These are phyloP conservation scores for Drosophila arawakana DNA, from an alignment of 1,140 invertebrate genomes.

Conservation along the genomic window DNA sequence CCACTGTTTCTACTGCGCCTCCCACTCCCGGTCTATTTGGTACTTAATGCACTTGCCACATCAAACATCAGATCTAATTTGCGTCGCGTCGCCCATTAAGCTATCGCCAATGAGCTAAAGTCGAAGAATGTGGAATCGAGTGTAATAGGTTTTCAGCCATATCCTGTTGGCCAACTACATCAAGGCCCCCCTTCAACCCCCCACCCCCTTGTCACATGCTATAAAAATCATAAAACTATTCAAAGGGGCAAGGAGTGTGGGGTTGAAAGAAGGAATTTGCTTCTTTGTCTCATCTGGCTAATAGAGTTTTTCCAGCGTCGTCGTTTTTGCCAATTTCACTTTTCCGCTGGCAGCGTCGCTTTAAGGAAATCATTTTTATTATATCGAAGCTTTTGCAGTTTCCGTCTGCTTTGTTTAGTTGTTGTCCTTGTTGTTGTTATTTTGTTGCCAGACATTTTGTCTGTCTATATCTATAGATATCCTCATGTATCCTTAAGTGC, in stretches of 20 bases:
- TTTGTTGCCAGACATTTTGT: constrained; percentile 55
- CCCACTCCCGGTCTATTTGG: constrained; percentile 6
- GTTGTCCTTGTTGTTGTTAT: constrained; percentile 28
- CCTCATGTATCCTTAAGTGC: constrained; percentile 70
- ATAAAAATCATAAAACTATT: constrained; percentile 82
- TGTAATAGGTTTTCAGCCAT: neutral
- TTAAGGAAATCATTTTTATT: constrained; percentile 81
- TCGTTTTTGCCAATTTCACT: constrained; percentile 66
- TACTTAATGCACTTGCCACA: constrained; percentile 27
- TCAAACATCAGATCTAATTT: constrained; percentile 63
- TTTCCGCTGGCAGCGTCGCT: constrained; percentile 49
- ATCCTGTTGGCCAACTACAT: constrained; percentile 41
- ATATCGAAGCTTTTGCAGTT: constrained; percentile 80
- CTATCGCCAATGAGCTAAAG: constrained; percentile 58
- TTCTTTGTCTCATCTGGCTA: constrained; percentile 72
- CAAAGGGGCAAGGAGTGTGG: constrained; percentile 19
- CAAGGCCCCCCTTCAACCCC: neutral
- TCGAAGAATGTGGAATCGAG: constrained; percentile 25
- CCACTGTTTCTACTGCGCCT: neutral
- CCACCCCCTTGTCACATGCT: constrained; percentile 69
- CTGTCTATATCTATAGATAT: constrained; percentile 39
- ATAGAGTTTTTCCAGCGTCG: constrained; percentile 71
- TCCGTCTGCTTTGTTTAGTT: constrained; percentile 60
- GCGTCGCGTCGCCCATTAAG: constrained; percentile 64
- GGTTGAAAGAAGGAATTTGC: neutral